Evolutionary conservation across 2,113 vertebrate genomes (phyloP).

Genomic region (Prionailurus viverrinus): DNA sequence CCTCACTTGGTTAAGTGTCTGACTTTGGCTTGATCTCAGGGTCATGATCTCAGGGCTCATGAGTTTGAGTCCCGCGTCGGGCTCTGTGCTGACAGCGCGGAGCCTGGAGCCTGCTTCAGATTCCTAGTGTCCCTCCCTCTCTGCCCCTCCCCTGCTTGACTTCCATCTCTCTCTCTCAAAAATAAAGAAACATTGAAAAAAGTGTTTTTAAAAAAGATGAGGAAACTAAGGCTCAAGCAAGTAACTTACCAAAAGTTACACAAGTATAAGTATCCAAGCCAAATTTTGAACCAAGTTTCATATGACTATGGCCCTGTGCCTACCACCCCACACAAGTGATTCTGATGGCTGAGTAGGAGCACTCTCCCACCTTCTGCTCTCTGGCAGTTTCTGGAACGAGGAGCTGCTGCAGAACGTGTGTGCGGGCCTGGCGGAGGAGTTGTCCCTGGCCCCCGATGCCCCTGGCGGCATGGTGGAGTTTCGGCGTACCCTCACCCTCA

Average conservation of each 20-base stretch:
- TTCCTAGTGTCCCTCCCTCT: no score
- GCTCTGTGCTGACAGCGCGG: no score
- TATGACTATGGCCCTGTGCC: rapidly evolving
- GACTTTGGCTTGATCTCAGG: no score
- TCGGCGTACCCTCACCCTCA: slow-evolving; percentile 93
- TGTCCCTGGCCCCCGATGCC: slow-evolving; percentile 90
- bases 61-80: no score
- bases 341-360: not conserved
- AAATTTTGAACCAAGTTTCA: not conserved
- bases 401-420: slow-evolving; percentile 92
- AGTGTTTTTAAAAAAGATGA: not conserved
- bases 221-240: not conserved
- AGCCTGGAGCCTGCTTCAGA: no score
- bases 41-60: no score
- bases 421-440: slow-evolving; percentile 89
- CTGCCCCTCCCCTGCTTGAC: no score
- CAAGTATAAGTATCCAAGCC: not conserved
- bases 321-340: rapidly evolving
- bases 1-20: no score
- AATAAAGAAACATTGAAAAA: no score
- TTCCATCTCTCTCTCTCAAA: no score
- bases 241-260: not conserved
- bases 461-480: slow-evolving; percentile 96
- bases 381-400: slow-evolving; percentile 92
- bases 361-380: not conserved